phyloP scores from a whole-genome alignment of 2,888 invertebrate genomes.

The Pocota personata region DNA sequence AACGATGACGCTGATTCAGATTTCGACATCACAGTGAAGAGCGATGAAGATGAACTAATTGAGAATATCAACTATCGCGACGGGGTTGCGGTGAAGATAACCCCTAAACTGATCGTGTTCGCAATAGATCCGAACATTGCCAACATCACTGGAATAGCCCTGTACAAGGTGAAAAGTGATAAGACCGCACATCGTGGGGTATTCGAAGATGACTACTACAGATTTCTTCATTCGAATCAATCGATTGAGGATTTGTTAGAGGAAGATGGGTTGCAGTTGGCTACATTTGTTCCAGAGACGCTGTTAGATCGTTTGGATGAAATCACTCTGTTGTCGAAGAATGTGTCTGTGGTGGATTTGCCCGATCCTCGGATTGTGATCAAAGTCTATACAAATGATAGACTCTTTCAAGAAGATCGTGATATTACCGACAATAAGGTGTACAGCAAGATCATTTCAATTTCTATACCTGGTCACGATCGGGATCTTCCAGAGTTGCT shows the following conservation, averaged over 20 bases:
- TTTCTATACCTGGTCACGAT: slow-evolving; percentile 85
- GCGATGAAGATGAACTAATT: slow-evolving; percentile 67
- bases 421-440: slow-evolving; percentile 76
- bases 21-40: slow-evolving; percentile 43
- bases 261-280: slow-evolving; percentile 84
- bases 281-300: slow-evolving; percentile 84
- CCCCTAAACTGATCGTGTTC: slow-evolving; percentile 78
- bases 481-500: slow-evolving; percentile 84
- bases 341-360: slow-evolving; percentile 50
- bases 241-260: slow-evolving; percentile 82
- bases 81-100: slow-evolving; percentile 78
- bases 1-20: neutral
- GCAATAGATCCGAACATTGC: slow-evolving; percentile 78
- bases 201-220: slow-evolving; percentile 76
- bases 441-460: slow-evolving; percentile 84
- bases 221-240: slow-evolving; percentile 82
- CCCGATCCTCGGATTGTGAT: slow-evolving; percentile 83
- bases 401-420: slow-evolving; percentile 84
- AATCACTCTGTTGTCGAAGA: slow-evolving; percentile 64
- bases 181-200: slow-evolving; percentile 71
- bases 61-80: slow-evolving; percentile 77
- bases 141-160: slow-evolving; percentile 80
- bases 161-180: slow-evolving; percentile 74
- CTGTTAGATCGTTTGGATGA: slow-evolving; percentile 82
- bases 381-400: slow-evolving; percentile 84